phyloP scores from a whole-genome alignment of 92 coral and sea anemone species.

The Phenganax marumi region DNA sequence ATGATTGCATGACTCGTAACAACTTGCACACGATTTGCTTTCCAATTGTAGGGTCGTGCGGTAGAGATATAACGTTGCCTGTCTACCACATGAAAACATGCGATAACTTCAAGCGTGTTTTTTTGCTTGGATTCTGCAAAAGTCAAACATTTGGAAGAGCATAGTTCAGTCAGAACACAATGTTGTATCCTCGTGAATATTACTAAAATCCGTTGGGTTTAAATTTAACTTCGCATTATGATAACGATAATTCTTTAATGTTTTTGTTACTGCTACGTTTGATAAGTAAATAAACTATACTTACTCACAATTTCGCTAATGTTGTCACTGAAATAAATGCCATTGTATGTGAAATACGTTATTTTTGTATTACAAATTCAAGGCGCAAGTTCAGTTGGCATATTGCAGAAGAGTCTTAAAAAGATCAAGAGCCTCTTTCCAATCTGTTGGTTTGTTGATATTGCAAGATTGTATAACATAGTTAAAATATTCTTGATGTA shows the following conservation, averaged over 20 bases:
- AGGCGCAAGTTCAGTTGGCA: constrained; percentile 36
- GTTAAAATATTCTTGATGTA: constrained; percentile 60
- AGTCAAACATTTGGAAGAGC: constrained; percentile 28
- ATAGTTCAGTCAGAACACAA: constrained; percentile 5
- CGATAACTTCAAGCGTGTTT: constrained; percentile 22
- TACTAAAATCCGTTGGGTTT: no score
- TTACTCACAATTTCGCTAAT: background rate
- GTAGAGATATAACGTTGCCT: constrained; percentile 48
- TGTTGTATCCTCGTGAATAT: background rate
- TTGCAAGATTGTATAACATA: constrained; percentile 51
- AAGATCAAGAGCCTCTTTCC: constrained; percentile 57
- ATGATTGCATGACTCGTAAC: constrained; percentile 40
- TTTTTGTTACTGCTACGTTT: no score
- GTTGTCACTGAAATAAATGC: background rate
- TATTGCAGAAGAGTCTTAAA: constrained; percentile 49
- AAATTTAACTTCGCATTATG: no score
- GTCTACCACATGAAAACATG: constrained; percentile 41
- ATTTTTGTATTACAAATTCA: background rate
- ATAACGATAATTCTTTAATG: no score
- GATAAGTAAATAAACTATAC: background rate
- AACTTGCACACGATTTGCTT: constrained; percentile 38
- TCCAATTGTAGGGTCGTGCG: constrained; percentile 50
- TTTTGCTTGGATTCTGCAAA: constrained; percentile 13
- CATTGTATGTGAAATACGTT: background rate
- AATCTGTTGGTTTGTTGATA: constrained; percentile 49